These are phyloP conservation scores for Periophthalmus magnuspinnatus DNA, from an alignment of 2,797 vertebrate genomes.

Conservation along the genomic window DNA sequence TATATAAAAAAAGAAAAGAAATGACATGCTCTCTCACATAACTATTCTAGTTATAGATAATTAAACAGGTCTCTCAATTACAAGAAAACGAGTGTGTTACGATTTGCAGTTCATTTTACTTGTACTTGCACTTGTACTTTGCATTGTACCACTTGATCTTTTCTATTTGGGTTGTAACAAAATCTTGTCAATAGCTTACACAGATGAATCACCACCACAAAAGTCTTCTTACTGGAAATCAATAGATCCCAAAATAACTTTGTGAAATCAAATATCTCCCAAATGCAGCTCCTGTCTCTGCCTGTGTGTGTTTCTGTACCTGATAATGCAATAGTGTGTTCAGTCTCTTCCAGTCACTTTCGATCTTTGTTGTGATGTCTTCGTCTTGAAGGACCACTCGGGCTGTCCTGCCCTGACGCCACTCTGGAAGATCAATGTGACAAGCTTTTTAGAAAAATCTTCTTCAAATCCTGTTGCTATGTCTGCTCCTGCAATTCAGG, in stretches of 20 bases:
- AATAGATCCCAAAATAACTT: background rate
- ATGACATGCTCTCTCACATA: background rate
- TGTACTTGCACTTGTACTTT: background rate
- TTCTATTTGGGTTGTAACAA: constrained; percentile 3
- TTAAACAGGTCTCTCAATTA: background rate
- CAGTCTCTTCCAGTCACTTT: constrained; percentile 94
- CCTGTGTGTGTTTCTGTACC: constrained; percentile 67
- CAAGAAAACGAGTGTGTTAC: background rate
- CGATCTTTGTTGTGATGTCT: constrained; percentile 98
- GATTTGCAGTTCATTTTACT: background rate
- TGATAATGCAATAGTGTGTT: constrained; percentile 96
- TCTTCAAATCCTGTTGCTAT: constrained; percentile 16
- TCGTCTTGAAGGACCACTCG: constrained; percentile 95
- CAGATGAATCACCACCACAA: constrained; percentile 1
- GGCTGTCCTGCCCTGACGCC: constrained; percentile 92
- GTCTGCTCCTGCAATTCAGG: constrained; percentile 9
- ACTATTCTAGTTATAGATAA: too few species aligned
- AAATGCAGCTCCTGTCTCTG: background rate
- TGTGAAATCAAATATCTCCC: constrained; percentile 5
- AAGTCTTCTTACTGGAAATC: constrained; percentile 9
- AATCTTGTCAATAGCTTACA: constrained; percentile 2
- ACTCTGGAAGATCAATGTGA: constrained; percentile 77
- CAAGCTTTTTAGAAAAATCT: constrained; percentile 13
- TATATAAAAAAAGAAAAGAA: too few species aligned
- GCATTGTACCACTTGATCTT: background rate